Percentiles rank a stretch among this genome's conserved stretches.
These are phyloP conservation scores for Phalacrocorax aristotelis DNA, from an alignment of 2,113 vertebrate genomes.

Conservation along the genomic window DNA sequence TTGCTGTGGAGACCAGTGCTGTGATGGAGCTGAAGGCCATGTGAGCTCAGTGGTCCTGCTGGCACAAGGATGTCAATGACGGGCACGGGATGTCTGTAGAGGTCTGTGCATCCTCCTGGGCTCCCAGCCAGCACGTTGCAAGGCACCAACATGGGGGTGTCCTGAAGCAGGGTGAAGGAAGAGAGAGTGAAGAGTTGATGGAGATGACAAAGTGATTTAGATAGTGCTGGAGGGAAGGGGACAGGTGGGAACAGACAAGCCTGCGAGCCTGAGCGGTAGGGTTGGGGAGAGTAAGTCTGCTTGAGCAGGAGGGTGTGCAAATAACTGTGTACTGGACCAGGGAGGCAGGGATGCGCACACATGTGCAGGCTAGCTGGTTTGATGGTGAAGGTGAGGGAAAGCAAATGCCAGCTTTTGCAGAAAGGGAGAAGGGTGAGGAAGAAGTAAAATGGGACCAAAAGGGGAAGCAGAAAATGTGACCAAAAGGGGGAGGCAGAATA, in stretches of 20 bases:
- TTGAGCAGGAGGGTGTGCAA: background rate
- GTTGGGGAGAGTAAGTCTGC: background rate
- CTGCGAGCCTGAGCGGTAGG: background rate
- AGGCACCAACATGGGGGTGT: background rate
- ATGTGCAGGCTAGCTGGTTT: rapidly evolving
- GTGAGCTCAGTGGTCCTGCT: background rate
- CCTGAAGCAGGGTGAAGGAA: background rate
- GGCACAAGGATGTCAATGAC: background rate
- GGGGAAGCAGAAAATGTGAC: background rate
- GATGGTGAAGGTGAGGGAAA: background rate
- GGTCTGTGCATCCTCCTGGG: too few relatives aligned
- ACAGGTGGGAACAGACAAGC: background rate
- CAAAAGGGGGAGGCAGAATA: background rate
- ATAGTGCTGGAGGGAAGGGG: background rate
- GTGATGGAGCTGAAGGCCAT: background rate
- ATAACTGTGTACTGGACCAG: background rate
- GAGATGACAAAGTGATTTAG: background rate
- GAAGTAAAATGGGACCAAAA: background rate
- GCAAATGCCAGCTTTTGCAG: background rate
- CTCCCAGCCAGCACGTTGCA: background rate
- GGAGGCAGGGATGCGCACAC: rapidly evolving
- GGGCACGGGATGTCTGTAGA: background rate
- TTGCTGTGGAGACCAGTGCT: background rate
- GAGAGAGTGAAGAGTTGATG: background rate
- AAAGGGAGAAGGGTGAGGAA: background rate